Evolutionary conservation across 2,797 vertebrate genomes (phyloP).

Genomic region (Gymnothorax reevesii): DNA sequence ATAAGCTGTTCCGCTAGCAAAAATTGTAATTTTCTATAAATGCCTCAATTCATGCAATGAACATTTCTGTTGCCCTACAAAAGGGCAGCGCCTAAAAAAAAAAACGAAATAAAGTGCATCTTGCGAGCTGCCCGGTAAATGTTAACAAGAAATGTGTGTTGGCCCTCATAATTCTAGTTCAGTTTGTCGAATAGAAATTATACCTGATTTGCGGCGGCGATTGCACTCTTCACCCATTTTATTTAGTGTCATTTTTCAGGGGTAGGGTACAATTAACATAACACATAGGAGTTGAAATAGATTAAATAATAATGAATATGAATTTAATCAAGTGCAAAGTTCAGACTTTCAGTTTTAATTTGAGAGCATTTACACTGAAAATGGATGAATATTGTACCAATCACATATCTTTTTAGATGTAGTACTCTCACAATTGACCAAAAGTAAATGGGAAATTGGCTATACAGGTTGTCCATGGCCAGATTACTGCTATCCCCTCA

Average conservation of each 20-base stretch:
- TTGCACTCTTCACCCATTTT: background rate
- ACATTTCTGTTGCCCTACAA: slow-evolving; percentile 50
- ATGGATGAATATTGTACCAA: too few relatives aligned
- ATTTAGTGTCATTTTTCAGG: background rate
- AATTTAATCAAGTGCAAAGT: too few relatives aligned
- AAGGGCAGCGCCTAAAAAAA: slow-evolving; percentile 11
- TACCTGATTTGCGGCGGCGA: background rate
- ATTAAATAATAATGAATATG: too few relatives aligned
- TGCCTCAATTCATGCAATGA: slow-evolving; percentile 44
- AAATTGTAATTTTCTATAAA: slow-evolving; percentile 51
- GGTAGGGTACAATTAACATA: too few relatives aligned
- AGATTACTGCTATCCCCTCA: too few relatives aligned
- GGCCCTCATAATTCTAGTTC: background rate
- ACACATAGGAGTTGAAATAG: too few relatives aligned
- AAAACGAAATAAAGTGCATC: slow-evolving; percentile 8
- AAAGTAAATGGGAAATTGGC: too few relatives aligned
- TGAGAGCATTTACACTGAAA: too few relatives aligned
- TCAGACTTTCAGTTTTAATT: too few relatives aligned
- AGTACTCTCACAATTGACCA: too few relatives aligned
- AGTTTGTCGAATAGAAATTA: background rate
- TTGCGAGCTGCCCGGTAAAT: background rate
- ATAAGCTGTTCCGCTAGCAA: slow-evolving; percentile 45
- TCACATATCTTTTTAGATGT: too few relatives aligned
- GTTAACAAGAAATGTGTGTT: background rate
- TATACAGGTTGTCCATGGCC: too few relatives aligned